A percentile compares a stretch with the other conserved stretches of the same genome.
Evolutionary conservation across 2,888 invertebrate genomes (phyloP).

Genomic region (Apocheima hispidaria): DNA sequence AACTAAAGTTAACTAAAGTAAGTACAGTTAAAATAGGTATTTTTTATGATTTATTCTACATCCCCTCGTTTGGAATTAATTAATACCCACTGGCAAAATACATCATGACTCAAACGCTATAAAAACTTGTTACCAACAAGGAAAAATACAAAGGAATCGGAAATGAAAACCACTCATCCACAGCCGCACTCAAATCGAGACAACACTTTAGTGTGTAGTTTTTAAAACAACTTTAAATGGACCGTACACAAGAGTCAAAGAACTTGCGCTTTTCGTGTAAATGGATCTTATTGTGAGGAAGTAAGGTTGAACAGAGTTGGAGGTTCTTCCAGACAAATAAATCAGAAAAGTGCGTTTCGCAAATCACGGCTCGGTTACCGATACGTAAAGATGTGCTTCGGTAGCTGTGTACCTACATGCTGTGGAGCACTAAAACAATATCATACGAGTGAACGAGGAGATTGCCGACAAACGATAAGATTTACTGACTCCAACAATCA

Average conservation of each 20-base stretch:
- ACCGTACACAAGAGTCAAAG: conserved; percentile 20
- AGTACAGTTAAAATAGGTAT: no score
- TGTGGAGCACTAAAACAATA: conserved; percentile 71
- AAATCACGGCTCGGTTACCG: conserved; percentile 64
- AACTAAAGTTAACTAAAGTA: no score
- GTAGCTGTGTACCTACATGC: conserved; percentile 60
- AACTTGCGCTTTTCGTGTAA: not conserved
- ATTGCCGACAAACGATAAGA: conserved; percentile 77
- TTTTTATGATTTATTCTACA: no score
- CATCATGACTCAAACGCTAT: conserved; percentile 17
- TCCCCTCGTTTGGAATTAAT: no score
- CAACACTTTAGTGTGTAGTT: conserved; percentile 40
- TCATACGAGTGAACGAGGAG: conserved; percentile 69
- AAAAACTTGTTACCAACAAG: conserved; percentile 34
- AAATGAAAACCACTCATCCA: conserved; percentile 45
- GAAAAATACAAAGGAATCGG: conserved; percentile 37
- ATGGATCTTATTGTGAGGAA: conserved; percentile 17
- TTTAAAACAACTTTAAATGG: conserved; percentile 35
- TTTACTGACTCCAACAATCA: conserved; percentile 67
- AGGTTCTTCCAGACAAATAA: conserved; percentile 68
- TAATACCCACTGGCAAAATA: no score
- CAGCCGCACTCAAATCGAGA: conserved; percentile 40
- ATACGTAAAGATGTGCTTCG: conserved; percentile 67
- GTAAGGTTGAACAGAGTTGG: conserved; percentile 29
- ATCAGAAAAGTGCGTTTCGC: conserved; percentile 71